A percentile compares a stretch with the other conserved stretches of the same genome.
These are phyloP conservation scores for Girardinus metallicus DNA, from an alignment of 2,797 vertebrate genomes.

Conservation along the genomic window DNA sequence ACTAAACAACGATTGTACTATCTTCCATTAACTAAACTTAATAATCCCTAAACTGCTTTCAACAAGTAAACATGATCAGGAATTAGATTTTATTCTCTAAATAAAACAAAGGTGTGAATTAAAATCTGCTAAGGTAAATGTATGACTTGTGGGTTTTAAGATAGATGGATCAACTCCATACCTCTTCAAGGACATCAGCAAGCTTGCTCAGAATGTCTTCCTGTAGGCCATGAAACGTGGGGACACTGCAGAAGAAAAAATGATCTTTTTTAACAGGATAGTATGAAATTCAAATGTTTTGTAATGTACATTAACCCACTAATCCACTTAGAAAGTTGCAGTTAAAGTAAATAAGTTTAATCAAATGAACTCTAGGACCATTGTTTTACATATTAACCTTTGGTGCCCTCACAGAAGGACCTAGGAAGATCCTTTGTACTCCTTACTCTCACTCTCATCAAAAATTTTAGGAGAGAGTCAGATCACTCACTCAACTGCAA, in stretches of 20 bases:
- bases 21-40: not conserved
- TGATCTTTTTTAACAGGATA: slow-evolving; percentile 7
- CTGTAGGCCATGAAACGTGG: slow-evolving; percentile 92
- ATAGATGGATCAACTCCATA: slow-evolving; percentile 62
- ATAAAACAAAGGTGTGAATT: not conserved
- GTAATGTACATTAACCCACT: not conserved
- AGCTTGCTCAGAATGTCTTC: slow-evolving; percentile 96
- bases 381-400: not conserved
- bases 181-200: slow-evolving; percentile 95
- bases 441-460: not conserved
- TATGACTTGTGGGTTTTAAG: slow-evolving; percentile 16
- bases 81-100: not conserved
- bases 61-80: slow-evolving; percentile 5
- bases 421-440: not conserved
- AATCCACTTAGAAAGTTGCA: not conserved
- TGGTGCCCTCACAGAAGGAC: not conserved
- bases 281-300: slow-evolving; percentile 2
- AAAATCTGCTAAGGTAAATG: slow-evolving; percentile 11
- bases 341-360: not conserved
- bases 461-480: not conserved
- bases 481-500: not conserved
- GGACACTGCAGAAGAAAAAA: slow-evolving; percentile 82
- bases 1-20: slow-evolving; percentile 11
- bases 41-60: not conserved
- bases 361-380: not conserved